Evolutionary conservation across 2,113 vertebrate species (phyloP), one percentile per base, ranked within the genome.

Genomic region (human (Homo sapiens)): DNA sequence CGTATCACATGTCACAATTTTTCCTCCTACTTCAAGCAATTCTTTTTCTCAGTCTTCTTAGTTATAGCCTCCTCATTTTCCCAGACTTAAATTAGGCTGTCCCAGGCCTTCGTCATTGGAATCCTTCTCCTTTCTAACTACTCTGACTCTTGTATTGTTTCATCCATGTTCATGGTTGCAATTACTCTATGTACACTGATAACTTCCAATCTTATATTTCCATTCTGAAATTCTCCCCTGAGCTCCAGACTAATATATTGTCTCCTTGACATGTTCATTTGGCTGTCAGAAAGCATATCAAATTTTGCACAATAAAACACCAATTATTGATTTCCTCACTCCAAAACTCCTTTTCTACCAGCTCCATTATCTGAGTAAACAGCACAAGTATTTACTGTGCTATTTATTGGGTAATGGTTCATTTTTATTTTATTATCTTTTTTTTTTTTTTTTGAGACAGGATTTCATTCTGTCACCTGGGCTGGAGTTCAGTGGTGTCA

Each of bases 11-110:
- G 18, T 81, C 35, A 14, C 3, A 0, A 0, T 50, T 94, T 68
- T 80, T 20, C 22, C 16, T 61, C 17, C 30, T 9, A 11, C 48
- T 64, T 93, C 32, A 25, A 40, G 6, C 10, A 57, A 16, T 11
- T 66, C 80, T 84, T 20, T 23, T 50, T 43, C 68, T 52, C 1
- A 1, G 0, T 8, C 59, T 59, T 30, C 30, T 50, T 25, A 35
- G 11, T 16, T 6, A 27, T 13, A 16, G 25, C 18, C 0, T 72
- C 35, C 48, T 86, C 23, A 35, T 89, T 7, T 52, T 64, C 61
- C 66, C 52, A 52, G 13, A 6, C 4, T 70, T 27, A 57, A 0
- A 20, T 0, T 38, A 32, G 16, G n/a, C 13, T 79, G 1, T 5
- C 48, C 66, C 9, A 35, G 79, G n/a, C 12, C 66, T 79, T 17